phyloP scores from a whole-genome alignment of 2,888 invertebrate species.

The Rhagonycha lutea region DNA sequence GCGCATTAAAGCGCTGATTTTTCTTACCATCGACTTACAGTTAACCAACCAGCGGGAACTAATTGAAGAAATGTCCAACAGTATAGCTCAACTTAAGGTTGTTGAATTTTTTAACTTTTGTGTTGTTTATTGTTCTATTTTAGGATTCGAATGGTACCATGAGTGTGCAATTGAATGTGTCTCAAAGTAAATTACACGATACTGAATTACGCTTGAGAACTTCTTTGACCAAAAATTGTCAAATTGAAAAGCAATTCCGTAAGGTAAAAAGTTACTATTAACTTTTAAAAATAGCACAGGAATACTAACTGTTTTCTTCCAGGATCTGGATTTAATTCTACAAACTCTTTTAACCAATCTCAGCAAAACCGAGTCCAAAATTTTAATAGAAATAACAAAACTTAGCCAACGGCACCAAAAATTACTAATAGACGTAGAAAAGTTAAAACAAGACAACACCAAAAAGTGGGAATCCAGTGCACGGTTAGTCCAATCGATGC shows the following conservation, averaged over 20 bases:
- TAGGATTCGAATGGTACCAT: constrained; percentile 41
- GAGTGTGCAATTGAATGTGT: constrained; percentile 39
- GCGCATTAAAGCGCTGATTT: constrained; percentile 50
- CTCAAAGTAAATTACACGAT: constrained; percentile 39
- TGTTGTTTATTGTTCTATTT: constrained; percentile 22
- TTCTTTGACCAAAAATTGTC: constrained; percentile 31
- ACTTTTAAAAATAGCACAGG: too few relatives aligned
- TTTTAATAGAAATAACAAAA: constrained; percentile 18
- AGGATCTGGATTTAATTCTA: constrained; percentile 29
- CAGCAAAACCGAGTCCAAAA: constrained; percentile 20
- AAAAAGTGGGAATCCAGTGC: constrained; percentile 39
- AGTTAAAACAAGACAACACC: constrained; percentile 39
- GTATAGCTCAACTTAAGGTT: constrained; percentile 43
- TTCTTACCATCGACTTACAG: constrained; percentile 47
- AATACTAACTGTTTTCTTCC: too few relatives aligned
- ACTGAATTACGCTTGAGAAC: constrained; percentile 40
- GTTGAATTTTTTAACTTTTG: neutral
- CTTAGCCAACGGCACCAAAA: constrained; percentile 38
- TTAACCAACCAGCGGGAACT: constrained; percentile 50
- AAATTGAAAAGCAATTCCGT: constrained; percentile 38
- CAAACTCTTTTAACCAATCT: constrained; percentile 19
- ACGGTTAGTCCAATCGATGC: constrained; percentile 42
- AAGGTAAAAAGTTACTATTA: constrained; percentile 27
- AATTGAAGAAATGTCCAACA: constrained; percentile 47
- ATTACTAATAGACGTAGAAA: constrained; percentile 40